Conservation (phyloP, 2,797 vertebrate species). For the Characodon lateralis region DNA sequence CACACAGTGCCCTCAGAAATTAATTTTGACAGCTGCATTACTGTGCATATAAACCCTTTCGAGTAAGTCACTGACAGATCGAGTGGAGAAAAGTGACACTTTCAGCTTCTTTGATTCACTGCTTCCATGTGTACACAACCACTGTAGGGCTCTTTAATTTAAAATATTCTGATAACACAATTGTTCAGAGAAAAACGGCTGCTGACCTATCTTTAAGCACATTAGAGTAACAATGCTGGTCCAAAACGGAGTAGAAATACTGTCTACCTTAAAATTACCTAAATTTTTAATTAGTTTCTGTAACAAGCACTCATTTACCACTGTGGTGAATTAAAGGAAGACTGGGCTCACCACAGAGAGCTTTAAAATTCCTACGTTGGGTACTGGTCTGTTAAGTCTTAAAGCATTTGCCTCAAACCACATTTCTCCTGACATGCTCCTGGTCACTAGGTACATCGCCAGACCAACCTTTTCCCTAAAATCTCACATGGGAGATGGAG, state of each 20-base stretch:
- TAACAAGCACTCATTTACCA: not conserved
- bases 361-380: not conserved
- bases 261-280: not conserved
- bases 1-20: not conserved
- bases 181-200: not conserved
- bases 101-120: not conserved
- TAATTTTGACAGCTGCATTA: too few species aligned
- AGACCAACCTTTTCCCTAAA: not conserved
- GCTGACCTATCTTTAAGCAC: not conserved
- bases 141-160: not conserved
- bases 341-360: not conserved
- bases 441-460: not conserved
- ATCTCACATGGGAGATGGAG: not conserved
- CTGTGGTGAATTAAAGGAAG: not conserved
- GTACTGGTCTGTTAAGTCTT: not conserved
- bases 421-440: not conserved
- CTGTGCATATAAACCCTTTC: too few species aligned
- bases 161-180: not conserved
- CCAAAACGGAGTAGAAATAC: not conserved
- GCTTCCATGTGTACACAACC: not conserved
- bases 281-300: too few species aligned
- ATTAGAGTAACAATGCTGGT: not conserved
- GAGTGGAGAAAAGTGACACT: not conserved
- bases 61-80: not conserved
- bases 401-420: not conserved